Conservation (phyloP, 2,113 vertebrate species). For the Tragulus kanchil region DNA sequence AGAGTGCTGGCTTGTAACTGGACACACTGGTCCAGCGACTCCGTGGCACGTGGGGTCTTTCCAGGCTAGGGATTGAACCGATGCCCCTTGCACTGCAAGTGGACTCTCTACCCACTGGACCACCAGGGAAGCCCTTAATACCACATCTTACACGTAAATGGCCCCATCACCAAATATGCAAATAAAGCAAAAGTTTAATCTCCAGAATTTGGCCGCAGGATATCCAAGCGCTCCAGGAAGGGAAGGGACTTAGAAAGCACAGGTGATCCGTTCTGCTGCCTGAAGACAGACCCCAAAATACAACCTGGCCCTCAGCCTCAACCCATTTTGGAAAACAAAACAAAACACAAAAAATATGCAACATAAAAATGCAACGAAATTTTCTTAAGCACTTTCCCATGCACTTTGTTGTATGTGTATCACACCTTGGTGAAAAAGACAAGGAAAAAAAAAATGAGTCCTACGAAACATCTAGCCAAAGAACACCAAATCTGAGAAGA, state of each 20-base stretch:
- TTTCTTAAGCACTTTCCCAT: not conserved
- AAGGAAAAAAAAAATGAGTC: not conserved
- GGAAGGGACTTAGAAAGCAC: not conserved
- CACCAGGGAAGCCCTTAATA: not conserved
- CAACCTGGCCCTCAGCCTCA: not conserved
- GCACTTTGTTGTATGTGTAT: not conserved
- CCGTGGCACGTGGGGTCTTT: too few relatives aligned
- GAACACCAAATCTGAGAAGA: not conserved
- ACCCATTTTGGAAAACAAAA: not conserved
- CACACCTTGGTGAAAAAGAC: not conserved
- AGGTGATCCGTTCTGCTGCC: not conserved
- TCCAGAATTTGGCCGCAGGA: not conserved
- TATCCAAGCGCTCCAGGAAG: not conserved
- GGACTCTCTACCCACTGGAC: too few relatives aligned
- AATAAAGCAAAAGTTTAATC: not conserved
- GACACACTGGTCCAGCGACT: too few relatives aligned
- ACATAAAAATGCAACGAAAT: not conserved
- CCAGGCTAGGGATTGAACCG: too few relatives aligned
- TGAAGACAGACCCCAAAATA: not conserved
- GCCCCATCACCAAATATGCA: not conserved
- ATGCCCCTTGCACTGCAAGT: too few relatives aligned
- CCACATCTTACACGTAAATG: not conserved
- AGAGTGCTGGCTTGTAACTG: too few relatives aligned
- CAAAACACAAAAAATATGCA: not conserved
- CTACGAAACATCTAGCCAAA: not conserved